A percentile compares a stretch with the other conserved stretches of the same genome.
Conservation (phyloP, 2,113 vertebrate species). For the Nibea coibor region DNA sequence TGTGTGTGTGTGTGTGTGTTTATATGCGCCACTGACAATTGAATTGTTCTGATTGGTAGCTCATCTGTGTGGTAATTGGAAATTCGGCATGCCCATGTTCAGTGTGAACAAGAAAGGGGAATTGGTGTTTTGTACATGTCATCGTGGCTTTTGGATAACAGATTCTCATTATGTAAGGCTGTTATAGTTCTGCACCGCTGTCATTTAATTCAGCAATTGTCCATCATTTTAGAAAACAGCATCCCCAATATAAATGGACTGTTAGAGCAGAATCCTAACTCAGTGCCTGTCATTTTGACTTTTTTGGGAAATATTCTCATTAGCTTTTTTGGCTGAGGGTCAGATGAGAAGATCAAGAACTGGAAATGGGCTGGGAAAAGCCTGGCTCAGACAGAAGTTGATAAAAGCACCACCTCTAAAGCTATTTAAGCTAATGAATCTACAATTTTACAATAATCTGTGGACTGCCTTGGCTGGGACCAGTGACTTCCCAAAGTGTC, state of each 20-base stretch:
- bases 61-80: not conserved
- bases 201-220: not conserved
- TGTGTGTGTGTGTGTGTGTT: not conserved
- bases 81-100: not conserved
- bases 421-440: not conserved
- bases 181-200: not conserved
- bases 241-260: slow-evolving; percentile 7
- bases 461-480: not conserved
- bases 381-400: not conserved
- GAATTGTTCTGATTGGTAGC: slow-evolving; percentile 15
- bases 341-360: not conserved
- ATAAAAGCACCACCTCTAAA: not conserved
- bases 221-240: not conserved
- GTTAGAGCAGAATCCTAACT: not conserved
- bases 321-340: not conserved
- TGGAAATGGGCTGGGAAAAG: not conserved
- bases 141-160: slow-evolving; percentile 9
- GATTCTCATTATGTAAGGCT: not conserved
- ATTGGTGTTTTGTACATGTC: not conserved
- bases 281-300: not conserved
- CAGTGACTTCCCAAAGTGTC: not conserved
- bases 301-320: not conserved
- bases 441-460: not conserved
- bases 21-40: slow-evolving; percentile 12
- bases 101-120: not conserved